Base-by-base conservation (phyloP, 2,113 vertebrate species). In the Apus apus region DNA sequence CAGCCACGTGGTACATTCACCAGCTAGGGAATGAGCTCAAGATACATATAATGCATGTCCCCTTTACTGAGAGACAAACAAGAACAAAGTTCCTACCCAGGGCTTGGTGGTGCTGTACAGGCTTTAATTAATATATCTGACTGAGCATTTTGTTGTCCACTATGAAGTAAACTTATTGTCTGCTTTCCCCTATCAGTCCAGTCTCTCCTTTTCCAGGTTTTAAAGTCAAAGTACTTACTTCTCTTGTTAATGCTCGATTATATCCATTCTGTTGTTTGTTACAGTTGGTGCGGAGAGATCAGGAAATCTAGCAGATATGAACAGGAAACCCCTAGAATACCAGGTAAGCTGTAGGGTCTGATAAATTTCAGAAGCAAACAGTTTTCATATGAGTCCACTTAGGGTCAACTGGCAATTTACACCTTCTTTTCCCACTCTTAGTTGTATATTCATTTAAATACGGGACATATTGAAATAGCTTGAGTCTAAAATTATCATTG, bases 391-490 rank as follows among this genome's bases (percentile, higher is more conserved):
- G 9, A 84, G 38, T 14, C 11, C 30, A 20, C 16, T 72, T 57
- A 89, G 34, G 32, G 53, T 93, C 89, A 94, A 87, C 7, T 9
- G 21, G 5, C 13, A 86, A 25, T 81, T 81, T 81, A 26, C 68
- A 78, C 61, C 54, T 73, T 80, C 65, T 81, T 78, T 94, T 73
- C 76, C 53, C 65, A 45, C 73, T 84, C 32, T 56, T 51, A 74
- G 56, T 43, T 92, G 46, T 74, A 60, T 25, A 20, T 40, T 81
- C 60, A 36, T 78, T 89, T 94, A 97, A 90, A 94, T 75, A 96
- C 83, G 89, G 29, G 80, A 93, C 48, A 48, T 74, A 86, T 80
- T 84, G 61, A 97, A 95, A 96, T 90, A 94, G 72, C 65, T 90
- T 48, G 34, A 82, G 40, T 61, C 80, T 78, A 6, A 93, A 90